Evolutionary conservation across 37 sponge, comb jelly and placozoan genomes (phyloP).

Genomic region (Cliona cf. orientalis): DNA sequence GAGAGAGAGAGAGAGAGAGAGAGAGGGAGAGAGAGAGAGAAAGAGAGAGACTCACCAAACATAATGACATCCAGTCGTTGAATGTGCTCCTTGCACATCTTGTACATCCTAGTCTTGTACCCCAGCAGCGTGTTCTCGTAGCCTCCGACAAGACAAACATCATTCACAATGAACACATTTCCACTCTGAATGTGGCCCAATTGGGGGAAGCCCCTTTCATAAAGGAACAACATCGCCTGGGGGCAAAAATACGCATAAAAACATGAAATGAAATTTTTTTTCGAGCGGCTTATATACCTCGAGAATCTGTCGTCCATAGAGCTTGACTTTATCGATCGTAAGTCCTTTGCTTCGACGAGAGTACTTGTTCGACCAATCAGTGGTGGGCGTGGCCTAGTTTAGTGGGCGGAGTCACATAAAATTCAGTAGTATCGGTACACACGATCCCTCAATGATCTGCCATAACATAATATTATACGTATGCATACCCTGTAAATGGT

Average conservation of each 20-base stretch:
- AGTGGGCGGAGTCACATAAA: neutral
- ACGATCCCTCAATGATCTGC: neutral
- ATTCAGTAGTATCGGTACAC: too few species aligned
- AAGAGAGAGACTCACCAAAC: conserved; percentile 67
- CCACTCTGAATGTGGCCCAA: conserved; percentile 62
- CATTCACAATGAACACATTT: conserved; percentile 51
- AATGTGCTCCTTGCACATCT: neutral
- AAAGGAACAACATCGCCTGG: conserved; percentile 53
- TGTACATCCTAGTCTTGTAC: conserved; percentile 42
- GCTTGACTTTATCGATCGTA: neutral
- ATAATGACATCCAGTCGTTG: conserved; percentile 31
- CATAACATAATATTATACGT: neutral
- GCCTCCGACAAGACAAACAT: conserved; percentile 39
- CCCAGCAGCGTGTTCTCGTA: conserved; percentile 67
- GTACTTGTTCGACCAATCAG: conserved; percentile 68
- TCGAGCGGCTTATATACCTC: too few species aligned
- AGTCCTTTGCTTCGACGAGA: conserved; percentile 34
- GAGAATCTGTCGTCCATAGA: conserved; percentile 69
- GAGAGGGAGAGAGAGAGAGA: too few species aligned
- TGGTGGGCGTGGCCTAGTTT: neutral
- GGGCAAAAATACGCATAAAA: too few species aligned
- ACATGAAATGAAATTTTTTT: too few species aligned
- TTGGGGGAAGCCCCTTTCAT: conserved; percentile 52
- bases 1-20: conserved; percentile 42
- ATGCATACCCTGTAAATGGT: conserved; percentile 65